Evolutionary conservation across 1,140 invertebrate genomes (phyloP), one percentile per base, ranked within the genome.

Genomic region (Ceratitis capitata): DNA sequence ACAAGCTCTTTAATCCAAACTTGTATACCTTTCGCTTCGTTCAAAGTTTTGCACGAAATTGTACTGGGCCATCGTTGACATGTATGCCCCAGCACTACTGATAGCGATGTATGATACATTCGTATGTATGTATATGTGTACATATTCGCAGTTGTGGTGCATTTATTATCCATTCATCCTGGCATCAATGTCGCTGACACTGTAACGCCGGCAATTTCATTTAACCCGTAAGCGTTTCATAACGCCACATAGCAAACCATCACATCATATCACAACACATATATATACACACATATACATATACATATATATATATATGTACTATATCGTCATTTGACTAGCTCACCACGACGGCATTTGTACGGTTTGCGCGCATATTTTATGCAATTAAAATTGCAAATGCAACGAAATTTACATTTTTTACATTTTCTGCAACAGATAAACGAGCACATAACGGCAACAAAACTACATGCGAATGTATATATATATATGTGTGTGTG

Each of bases 331-430:
- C 64, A 69, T 69, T 69, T 69, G 64, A 69, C 64, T 69, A 69
- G 64, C 32, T 39, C 35, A 35, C n/a, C 19, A 39, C 64, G 35
- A 26, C 29, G 58, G 64, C 26, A 26, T 69, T 39, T 69, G 64
- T 69, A 69, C 16, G 35, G 64, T 69, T 69, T 39, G 64, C 14
- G 64, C 64, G 64, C 29, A 69, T 69, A 69, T 69, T 69, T 69
- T 69, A 69, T 69, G 64, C 64, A 69, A 69, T 69, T 69, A 69
- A 69, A 69, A 69, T 69, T 69, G 64, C 64, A 69, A 69, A 69
- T 69, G 35, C 64, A 69, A 69, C 64, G 64, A 35, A 69, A 69
- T 69, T 39, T 69, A 42, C 64, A 69, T 69, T 69, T 69, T 69
- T 69, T 69, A 69, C 64, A 69, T 69, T 69, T 69, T 32, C 19